phyloP scores from a whole-genome alignment of 2,888 invertebrate species.

The Buathra laborator region DNA sequence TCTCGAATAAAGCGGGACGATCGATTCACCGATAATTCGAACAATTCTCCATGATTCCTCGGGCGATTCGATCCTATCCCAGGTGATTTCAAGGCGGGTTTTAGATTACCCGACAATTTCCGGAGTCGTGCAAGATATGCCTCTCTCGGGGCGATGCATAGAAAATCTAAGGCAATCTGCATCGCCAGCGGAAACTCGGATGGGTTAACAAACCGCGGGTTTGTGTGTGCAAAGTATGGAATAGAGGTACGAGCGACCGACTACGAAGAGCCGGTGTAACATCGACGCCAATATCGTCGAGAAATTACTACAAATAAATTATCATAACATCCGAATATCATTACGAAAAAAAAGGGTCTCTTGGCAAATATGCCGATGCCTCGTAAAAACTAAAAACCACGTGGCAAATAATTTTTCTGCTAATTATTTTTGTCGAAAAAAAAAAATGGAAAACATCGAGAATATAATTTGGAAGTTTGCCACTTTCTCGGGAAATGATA shows the following conservation, averaged over 20 bases:
- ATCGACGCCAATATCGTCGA: background rate
- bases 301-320: slow-evolving; percentile 26
- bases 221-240: background rate
- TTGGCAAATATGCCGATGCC: slow-evolving; percentile 46
- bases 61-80: slow-evolving; percentile 67
- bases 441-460: slow-evolving; percentile 4
- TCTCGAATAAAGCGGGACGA: background rate
- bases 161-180: background rate
- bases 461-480: slow-evolving; percentile 29
- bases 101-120: slow-evolving; percentile 74
- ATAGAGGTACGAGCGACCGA: background rate
- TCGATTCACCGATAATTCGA: slow-evolving; percentile 6
- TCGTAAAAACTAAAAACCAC: slow-evolving; percentile 43
- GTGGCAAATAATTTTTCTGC: background rate
- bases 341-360: slow-evolving; percentile 18
- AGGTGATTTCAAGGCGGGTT: slow-evolving; percentile 73
- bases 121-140: slow-evolving; percentile 54
- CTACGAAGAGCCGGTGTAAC: background rate
- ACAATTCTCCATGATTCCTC: slow-evolving; percentile 75
- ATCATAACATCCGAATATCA: slow-evolving; percentile 22
- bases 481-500: slow-evolving; percentile 2
- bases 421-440: slow-evolving; percentile 34
- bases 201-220: background rate
- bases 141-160: background rate
- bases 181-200: background rate